Conservation (phyloP, 1,140 invertebrate genomes). For the Tribolium madens region DNA sequence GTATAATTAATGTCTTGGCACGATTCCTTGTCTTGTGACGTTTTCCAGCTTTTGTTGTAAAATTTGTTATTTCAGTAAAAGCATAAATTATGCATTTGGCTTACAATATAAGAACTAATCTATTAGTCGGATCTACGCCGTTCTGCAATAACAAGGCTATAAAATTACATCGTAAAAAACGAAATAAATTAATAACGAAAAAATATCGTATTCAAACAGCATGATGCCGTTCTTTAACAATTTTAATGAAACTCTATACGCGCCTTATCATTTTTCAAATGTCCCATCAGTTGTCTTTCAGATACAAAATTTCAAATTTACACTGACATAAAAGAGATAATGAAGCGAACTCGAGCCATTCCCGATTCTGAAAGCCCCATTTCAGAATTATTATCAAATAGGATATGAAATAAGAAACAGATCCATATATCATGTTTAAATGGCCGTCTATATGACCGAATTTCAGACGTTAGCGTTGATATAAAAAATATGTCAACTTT, state of each 20-base stretch:
- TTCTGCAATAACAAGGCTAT: slow-evolving; percentile 43
- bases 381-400: slow-evolving; percentile 38
- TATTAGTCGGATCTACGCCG: slow-evolving; percentile 37
- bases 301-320: slow-evolving; percentile 43
- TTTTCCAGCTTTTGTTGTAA: neutral
- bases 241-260: slow-evolving; percentile 42
- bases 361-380: slow-evolving; percentile 11
- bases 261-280: slow-evolving; percentile 45
- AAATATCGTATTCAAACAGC: slow-evolving; percentile 38
- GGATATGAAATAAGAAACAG: slow-evolving; percentile 37
- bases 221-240: slow-evolving; percentile 20
- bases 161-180: slow-evolving; percentile 43
- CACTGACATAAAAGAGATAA: slow-evolving; percentile 43
- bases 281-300: slow-evolving; percentile 24
- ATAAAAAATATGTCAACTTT: slow-evolving; percentile 44
- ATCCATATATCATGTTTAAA: slow-evolving; percentile 36
- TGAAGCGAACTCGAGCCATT: slow-evolving; percentile 29
- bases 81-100: slow-evolving; percentile 27
- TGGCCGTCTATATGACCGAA: slow-evolving; percentile 17
- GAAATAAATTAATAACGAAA: slow-evolving; percentile 42
- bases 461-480: slow-evolving; percentile 14
- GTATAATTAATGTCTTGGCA: neutral
- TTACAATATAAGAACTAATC: slow-evolving; percentile 27
- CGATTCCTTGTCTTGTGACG: neutral
- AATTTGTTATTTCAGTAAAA: slow-evolving; percentile 6